Conservation (phyloP, 2,113 vertebrate genomes). For the Buteo buteo region DNA sequence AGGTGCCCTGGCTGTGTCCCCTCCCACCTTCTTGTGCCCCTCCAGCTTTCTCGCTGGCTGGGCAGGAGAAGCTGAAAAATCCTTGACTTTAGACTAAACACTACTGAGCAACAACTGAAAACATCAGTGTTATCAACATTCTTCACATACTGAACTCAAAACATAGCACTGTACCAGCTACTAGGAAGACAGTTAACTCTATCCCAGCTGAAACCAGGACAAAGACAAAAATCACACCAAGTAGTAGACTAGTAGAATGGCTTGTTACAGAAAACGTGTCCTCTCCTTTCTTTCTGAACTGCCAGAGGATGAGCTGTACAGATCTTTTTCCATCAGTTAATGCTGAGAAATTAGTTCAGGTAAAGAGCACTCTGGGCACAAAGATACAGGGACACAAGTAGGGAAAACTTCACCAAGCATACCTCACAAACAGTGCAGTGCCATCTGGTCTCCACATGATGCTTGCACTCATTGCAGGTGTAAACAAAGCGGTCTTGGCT, state of each 20-base stretch:
- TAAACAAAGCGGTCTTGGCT: conserved; percentile 98
- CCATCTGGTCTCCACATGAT: conserved; percentile 95
- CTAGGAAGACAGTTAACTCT: no score
- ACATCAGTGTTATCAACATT: no score
- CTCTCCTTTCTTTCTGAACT: background rate
- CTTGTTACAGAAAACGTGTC: background rate
- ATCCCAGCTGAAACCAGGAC: no score
- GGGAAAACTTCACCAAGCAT: background rate
- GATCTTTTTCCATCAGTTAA: background rate
- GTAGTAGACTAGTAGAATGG: background rate
- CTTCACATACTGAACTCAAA: no score
- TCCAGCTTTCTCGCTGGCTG: no score
- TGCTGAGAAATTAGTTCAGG: background rate
- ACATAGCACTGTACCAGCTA: no score
- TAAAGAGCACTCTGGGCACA: background rate
- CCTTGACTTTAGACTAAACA: no score
- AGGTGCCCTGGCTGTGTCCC: no score
- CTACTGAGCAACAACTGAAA: no score
- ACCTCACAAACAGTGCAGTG: conserved; percentile 99
- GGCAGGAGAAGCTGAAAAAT: no score
- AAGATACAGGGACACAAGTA: background rate
- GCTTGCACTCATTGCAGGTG: conserved; percentile 98
- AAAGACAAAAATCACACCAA: background rate
- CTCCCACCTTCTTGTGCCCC: no score
- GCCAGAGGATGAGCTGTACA: background rate